Base-by-base conservation (phyloP, 2,797 vertebrate species). In the Antrozous pallidus region DNA sequence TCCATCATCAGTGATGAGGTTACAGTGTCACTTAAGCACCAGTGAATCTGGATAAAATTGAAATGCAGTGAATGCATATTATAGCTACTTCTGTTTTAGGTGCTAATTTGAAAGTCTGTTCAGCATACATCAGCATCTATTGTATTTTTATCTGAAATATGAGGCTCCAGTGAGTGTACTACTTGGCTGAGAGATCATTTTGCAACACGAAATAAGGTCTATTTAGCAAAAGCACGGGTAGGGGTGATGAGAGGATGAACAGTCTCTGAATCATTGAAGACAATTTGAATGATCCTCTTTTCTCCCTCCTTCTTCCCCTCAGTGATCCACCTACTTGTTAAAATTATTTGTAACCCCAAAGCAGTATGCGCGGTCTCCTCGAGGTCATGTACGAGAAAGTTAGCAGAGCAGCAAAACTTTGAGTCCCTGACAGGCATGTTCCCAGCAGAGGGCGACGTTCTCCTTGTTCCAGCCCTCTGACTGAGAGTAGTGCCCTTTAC, bases 31-130 rank as follows among this genome's bases (percentile, higher is more conserved):
- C 36, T 8, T 28, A 94, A 89, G 79, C 56, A 81, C 6, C 49
- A n/a, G 45, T 70, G 0, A 56, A 28, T 45, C 20, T 17, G 5
- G 81, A 56, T 28, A 24, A 84, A 58, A 7, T 18, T 6, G 0
- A 31, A 49, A 45, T 77, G 63, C 83, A 67, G 42, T 54, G 18
- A 47, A 22, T n/a, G 90, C 77, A 14, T 0, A 0, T n/a, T 71
- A 31, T 49, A 33, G 45, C 47, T 73, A 8, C 91, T 89, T 89
- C 74, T 71, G 70, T 97, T 93, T 89, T 70, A 88, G 79, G 75
- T 87, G 18, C 94, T 94, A 0, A 6, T 84, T 58, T 63, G 83
- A 77, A 73, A 63, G n/a, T 87, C 92, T 77, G 1, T 45, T 79
- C 71, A 3, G 54, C 11, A 85, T 54, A 40, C 61, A 61, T 81